Conservation (phyloP, 2,888 invertebrate species). For the Pemphredon lugubris region DNA sequence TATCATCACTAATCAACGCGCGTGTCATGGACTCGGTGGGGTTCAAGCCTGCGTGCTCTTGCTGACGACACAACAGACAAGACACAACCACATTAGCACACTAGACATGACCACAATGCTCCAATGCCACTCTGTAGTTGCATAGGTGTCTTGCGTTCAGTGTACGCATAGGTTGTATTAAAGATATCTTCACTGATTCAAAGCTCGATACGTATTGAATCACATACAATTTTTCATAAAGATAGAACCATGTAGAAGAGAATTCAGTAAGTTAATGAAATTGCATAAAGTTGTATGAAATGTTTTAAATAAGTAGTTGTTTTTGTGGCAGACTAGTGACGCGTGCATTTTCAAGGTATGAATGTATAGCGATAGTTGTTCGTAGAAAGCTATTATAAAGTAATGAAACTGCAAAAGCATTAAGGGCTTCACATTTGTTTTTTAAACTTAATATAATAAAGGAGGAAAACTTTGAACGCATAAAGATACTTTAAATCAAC, state of each 20-base stretch:
- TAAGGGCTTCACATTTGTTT: neutral
- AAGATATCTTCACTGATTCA: conserved; percentile 60
- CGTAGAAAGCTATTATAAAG: neutral
- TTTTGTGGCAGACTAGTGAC: too few relatives aligned
- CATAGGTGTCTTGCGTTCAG: conserved; percentile 55
- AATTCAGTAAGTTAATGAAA: too few relatives aligned
- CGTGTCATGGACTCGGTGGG: conserved; percentile 97
- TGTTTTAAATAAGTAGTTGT: too few relatives aligned
- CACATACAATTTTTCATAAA: neutral
- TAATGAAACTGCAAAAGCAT: neutral
- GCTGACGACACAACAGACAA: conserved; percentile 88
- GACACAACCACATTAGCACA: conserved; percentile 83
- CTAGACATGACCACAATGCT: conserved; percentile 78
- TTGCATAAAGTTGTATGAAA: neutral
- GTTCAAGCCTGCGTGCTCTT: conserved; percentile 93
- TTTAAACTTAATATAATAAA: conserved; percentile 11
- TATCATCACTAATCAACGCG: conserved; percentile 96
- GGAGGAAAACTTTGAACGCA: conserved; percentile 19
- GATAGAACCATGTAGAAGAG: neutral
- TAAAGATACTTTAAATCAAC: conserved; percentile 55
- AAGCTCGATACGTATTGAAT: conserved; percentile 32
- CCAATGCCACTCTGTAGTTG: conserved; percentile 72
- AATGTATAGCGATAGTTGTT: too few relatives aligned
- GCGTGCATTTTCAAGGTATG: too few relatives aligned
- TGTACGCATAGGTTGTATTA: conserved; percentile 57